Conservation (phyloP, 1,140 invertebrate genomes). For the Belonocnema kinseyi region DNA sequence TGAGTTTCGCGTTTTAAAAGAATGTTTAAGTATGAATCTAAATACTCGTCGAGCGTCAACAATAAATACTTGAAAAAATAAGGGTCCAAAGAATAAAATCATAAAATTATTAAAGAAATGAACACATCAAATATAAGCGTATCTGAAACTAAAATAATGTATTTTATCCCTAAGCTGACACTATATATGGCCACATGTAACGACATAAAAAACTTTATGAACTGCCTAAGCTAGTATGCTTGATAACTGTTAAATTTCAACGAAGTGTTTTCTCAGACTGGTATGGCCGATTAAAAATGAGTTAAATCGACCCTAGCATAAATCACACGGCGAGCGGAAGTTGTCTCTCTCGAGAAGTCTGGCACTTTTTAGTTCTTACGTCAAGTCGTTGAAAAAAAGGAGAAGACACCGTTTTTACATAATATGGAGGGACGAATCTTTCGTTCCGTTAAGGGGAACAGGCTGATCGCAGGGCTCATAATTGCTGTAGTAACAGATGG, state of each 20-base stretch:
- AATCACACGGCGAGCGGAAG: not conserved
- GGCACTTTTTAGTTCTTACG: not conserved
- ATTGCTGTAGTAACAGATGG: not conserved
- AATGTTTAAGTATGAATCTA: too few species aligned
- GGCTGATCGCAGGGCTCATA: not conserved
- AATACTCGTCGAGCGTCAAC: too few species aligned
- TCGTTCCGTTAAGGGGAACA: not conserved
- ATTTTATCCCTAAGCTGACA: too few species aligned
- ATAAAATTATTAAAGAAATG: too few species aligned
- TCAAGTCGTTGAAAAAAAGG: not conserved
- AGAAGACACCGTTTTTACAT: slow-evolving; percentile 5
- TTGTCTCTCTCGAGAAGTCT: slow-evolving; percentile 1
- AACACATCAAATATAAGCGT: too few species aligned
- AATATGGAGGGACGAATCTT: not conserved
- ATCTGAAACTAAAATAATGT: too few species aligned
- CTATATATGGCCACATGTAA: too few species aligned
- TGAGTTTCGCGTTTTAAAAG: too few species aligned
- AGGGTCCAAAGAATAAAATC: too few species aligned
- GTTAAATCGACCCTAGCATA: not conserved
- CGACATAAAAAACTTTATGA: too few species aligned
- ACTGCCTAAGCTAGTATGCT: not conserved
- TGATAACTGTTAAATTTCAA: not conserved
- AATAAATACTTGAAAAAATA: too few species aligned
- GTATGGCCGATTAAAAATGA: not conserved
- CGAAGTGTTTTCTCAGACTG: not conserved